Percentiles rank a stretch among this genome's conserved stretches.
Conservation (phyloP, 2,797 vertebrate species). For the Xerus rutilus region DNA sequence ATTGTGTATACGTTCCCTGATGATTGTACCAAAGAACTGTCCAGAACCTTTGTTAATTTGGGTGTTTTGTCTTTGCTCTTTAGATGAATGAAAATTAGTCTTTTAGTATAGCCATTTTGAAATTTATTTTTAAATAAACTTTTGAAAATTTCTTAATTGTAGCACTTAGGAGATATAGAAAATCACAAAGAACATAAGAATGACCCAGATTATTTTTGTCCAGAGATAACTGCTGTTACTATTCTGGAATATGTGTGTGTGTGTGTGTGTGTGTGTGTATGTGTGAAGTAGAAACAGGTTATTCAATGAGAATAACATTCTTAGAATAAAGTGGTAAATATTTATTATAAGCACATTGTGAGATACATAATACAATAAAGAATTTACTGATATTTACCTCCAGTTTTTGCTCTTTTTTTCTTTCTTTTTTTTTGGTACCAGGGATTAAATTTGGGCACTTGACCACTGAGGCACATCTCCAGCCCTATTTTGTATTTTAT, state of each 20-base stretch:
- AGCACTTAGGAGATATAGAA: neutral
- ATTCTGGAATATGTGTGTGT: conserved; percentile 14
- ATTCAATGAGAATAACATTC: neutral
- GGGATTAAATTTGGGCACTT: too few relatives aligned
- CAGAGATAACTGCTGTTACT: neutral
- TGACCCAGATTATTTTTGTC: neutral
- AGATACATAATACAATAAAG: neutral
- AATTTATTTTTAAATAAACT: neutral
- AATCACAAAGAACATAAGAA: neutral
- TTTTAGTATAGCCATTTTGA: neutral
- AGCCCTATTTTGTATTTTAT: too few relatives aligned
- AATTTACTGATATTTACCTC: neutral
- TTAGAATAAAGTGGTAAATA: neutral
- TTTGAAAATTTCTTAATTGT: neutral
- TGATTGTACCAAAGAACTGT: neutral
- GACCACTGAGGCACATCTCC: too few relatives aligned
- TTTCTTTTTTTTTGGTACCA: too few relatives aligned
- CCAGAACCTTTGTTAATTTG: neutral
- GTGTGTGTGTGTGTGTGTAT: neutral
- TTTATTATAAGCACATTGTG: conserved; percentile 21
- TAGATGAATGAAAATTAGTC: neutral
- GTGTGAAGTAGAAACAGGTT: neutral
- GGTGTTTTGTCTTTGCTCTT: too few relatives aligned
- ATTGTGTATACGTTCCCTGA: neutral
- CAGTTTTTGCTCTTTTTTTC: too few relatives aligned